Evolutionary conservation across 2,888 invertebrate genomes (phyloP), one percentile per base, ranked within the genome.

Genomic region (Lasioglossum malachurum): DNA sequence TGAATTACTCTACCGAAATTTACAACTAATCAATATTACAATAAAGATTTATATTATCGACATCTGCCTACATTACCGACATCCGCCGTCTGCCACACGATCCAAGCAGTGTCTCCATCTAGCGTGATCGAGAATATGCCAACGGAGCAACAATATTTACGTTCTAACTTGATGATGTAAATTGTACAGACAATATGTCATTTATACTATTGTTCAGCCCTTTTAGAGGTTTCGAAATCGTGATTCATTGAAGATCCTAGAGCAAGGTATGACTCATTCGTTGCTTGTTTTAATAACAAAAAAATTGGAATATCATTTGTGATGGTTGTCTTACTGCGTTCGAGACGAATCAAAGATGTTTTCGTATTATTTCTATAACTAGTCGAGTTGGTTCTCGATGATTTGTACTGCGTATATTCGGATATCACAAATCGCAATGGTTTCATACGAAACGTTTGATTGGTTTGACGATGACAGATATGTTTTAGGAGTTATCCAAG

Each of bases 131-230:
- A 27, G 27, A n/a, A 60, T 41, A 41, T n/a, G 16, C 35, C 53
- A 73, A 41, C n/a, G 73, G 75, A 31, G 49, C 35, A 76, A 83
- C 35, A 82, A 82, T 73, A 82, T 53, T 64, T n/a, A 57, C n/a
- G 35, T 35, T 78, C 60, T 83, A 46, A 27, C 8, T 35, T 53
- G 71, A 84, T 75, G 71, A 78, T 78, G 78, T 72, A 81, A 81
- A 87, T 78, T 74, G 38, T 23, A 53, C 2, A 60, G 74, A 44
- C 49, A 69, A 60, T 75, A 72, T 76, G 78, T 84, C 79, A 84
- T 57, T 73, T 75, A 38, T 72, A 46, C 31, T 44, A 69, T 80
- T 73, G 75, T 83, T 82, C 53, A 46, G 38, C 8, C 14, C 38
- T n/a, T 60, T 75, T 53, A 60, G 31, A 84, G 38, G 79, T 86